Base-by-base conservation (phyloP, 2,113 vertebrate species). In the Menura novaehollandiae region DNA sequence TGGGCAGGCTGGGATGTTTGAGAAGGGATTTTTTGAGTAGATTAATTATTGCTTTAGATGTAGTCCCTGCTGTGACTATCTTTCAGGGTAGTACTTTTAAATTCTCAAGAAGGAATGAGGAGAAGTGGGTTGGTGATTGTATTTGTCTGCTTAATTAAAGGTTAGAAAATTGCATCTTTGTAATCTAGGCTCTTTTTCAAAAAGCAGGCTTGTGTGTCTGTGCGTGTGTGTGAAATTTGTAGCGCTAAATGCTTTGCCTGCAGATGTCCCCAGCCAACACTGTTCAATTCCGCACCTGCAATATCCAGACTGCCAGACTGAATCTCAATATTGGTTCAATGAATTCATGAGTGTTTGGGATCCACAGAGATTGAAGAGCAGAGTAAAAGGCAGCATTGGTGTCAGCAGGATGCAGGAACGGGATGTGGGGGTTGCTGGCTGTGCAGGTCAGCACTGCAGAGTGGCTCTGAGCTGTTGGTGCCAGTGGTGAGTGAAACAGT, bases 31-130 rank as follows among this genome's bases (percentile, higher is more conserved):
- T 97, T 96, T 95, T 69, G 79, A 89, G 92, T 84, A 87, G 93
- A 95, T 96, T 96, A 97, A 96, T 97, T 96, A 95, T 95, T 96
- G 83, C 60, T 91, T 98, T 95, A 93, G 92, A 85, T 91, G 66
- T 87, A 95, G 85, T 89, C 83, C 84, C 75, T 95, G 47, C 53
- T 74, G 77, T 93, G 92, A 62, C 33, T 94, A 55, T 88, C 66
- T 77, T 94, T 91, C 76, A 85, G 80, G 81, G 64, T 18, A 56
- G 41, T 26, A 32, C 13, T 85, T 94, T 63, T 46, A 58, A 73
- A 74, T 68, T 86, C n/a, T 62, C 26, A 76, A 71, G 51, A 58
- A 74, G 13, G 10, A 55, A 44, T 43, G 33, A 32, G 39, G 58
- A 95, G 75, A 91, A 89, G n/a, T 56, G 16, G 9, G 2, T 46